A percentile compares a stretch with the other conserved stretches of the same genome.
Conservation (phyloP, 2,888 invertebrate species). For the Xestia rhomboidea region DNA sequence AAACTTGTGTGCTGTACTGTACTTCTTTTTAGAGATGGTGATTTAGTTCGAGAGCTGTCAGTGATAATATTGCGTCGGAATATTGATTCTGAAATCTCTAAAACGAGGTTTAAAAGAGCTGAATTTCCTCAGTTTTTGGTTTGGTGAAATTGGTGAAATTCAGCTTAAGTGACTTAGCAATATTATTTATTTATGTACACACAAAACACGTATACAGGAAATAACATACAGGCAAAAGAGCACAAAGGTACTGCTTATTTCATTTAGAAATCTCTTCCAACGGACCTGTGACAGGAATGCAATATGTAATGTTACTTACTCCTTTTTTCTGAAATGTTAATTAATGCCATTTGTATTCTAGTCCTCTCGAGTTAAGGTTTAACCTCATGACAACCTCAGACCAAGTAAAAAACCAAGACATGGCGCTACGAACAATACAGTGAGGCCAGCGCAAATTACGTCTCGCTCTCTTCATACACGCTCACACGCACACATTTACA, state of each 20-base stretch:
- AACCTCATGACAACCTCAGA: neutral
- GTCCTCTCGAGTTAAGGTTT: neutral
- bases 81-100: neutral
- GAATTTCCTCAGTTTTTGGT: neutral
- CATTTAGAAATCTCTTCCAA: no score
- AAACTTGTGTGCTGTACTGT: conserved; percentile 45
- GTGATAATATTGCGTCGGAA: neutral
- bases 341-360: neutral
- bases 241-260: no score
- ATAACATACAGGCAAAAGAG: no score
- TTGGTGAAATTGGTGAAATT: neutral
- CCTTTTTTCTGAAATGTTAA: neutral
- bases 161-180: neutral
- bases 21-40: conserved; percentile 15
- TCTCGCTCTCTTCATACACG: no score
- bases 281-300: no score
- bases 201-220: neutral
- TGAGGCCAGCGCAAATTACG: no score
- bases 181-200: neutral
- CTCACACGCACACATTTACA: no score
- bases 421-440: no score
- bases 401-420: no score
- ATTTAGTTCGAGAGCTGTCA: neutral
- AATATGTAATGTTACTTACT: neutral
- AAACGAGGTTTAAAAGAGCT: neutral